Base-by-base conservation (phyloP, 2,888 invertebrate species). In the Pristionchus mayeri region DNA sequence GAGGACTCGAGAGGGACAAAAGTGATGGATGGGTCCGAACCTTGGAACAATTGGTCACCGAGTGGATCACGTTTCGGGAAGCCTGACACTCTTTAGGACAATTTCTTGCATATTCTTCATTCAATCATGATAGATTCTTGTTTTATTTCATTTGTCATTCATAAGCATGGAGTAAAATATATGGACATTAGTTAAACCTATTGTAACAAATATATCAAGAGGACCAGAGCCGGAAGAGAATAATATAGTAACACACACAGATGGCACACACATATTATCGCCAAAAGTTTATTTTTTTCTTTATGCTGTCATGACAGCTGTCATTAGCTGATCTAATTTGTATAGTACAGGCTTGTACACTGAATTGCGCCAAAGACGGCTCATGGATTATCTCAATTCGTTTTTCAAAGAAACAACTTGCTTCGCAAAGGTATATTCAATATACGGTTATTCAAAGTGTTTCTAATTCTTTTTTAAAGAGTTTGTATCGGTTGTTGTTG, bases 371-470 rank as follows among this genome's bases (percentile, higher is more conserved):
- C 30, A 16, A 11, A 44, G 50, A 30, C 27, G 76, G 18, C 16
- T 24, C 13, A 84, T 84, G 84, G 84, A 84, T 16, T 13, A 40
- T 9, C 37, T 84, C 24, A 71, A 84, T 37, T 52, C 50, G 3
- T 50, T 75, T 27, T 84, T 75, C 75, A 84, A 84, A 40, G 84
- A 84, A 3, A 84, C 71, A 0, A 84, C 84, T 3, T 84, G 71
- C 37, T 48, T 75, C 40, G 71, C 75, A 16, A 84, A 84, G 75
- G 84, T 84, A 13, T n/a, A 4, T n/a, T 2, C 37, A 24, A 40
- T 71, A 2, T n/a, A 34, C 34, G 18, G 9, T 37, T 40, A 7
- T 67, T 67, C 1, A 3, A 34, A 37, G 27, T 37, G 40, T n/a
- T 30, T 67, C 0, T 1, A 34, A 9, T 54, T 18, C 6, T 40